phyloP scores from a whole-genome alignment of 1,140 invertebrate species.

The Ooceraea biroi region DNA sequence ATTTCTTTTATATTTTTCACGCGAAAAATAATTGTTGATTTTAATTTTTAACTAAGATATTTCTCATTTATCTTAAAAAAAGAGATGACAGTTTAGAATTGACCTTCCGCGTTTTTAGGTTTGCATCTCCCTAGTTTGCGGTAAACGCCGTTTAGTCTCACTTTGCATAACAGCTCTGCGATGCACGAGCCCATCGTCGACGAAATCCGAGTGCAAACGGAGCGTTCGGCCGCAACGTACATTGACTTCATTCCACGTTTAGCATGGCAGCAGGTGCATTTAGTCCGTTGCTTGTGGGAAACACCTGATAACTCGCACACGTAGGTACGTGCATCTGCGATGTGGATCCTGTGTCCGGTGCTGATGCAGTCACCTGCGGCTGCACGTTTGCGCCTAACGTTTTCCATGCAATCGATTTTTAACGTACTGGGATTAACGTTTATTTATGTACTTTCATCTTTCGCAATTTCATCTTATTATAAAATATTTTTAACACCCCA shows the following conservation, averaged over 20 bases:
- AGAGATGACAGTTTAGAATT: background rate
- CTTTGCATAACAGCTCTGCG: constrained; percentile 53
- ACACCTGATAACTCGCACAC: constrained; percentile 72
- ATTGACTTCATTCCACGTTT: constrained; percentile 69
- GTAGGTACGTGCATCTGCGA: constrained; percentile 44
- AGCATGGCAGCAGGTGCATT: constrained; percentile 72
- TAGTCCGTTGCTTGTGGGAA: constrained; percentile 73
- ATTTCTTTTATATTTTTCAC: background rate
- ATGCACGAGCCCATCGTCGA: constrained; percentile 4
- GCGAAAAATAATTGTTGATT: background rate
- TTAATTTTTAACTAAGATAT: background rate
- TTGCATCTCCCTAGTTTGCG: constrained; percentile 1
- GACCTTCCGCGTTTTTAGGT: background rate
- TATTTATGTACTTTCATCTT: background rate
- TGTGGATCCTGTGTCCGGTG: constrained; percentile 39
- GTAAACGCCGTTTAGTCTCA: constrained; percentile 44
- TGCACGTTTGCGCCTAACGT: constrained; percentile 34
- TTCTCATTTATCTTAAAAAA: background rate
- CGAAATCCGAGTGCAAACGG: constrained; percentile 37
- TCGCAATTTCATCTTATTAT: no score
- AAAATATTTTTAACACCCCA: no score
- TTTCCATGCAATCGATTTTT: constrained; percentile 19
- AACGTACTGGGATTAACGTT: constrained; percentile 5
- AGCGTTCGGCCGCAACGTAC: constrained; percentile 49
- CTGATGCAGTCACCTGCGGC: constrained; percentile 66